Evolutionary conservation across 2,888 invertebrate genomes (phyloP).

Genomic region (Cylloceria caligata): DNA sequence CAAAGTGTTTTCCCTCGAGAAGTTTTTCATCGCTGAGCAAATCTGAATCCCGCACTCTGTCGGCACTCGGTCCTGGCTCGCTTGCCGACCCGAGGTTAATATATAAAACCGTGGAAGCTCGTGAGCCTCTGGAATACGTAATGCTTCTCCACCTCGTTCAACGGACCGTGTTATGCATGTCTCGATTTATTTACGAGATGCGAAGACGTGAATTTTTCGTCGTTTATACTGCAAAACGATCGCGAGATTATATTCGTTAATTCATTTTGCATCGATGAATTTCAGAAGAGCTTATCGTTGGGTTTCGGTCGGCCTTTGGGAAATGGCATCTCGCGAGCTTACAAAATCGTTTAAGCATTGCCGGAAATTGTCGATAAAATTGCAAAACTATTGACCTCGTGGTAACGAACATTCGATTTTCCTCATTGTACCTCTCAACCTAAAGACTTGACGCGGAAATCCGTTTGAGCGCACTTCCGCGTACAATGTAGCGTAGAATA

Average conservation of each 20-base stretch:
- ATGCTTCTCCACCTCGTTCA: conserved; percentile 47
- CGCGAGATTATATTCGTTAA: conserved; percentile 32
- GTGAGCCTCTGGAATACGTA: conserved; percentile 69
- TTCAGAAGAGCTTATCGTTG: background rate
- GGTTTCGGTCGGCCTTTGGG: background rate
- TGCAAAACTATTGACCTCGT: conserved; percentile 6
- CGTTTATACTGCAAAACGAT: conserved; percentile 29
- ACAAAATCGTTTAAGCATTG: background rate
- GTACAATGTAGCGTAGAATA: background rate
- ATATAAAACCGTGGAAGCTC: conserved; percentile 65
- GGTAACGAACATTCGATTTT: background rate
- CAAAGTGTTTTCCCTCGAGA: conserved; percentile 67
- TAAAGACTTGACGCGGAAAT: background rate
- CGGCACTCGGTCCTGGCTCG: conserved; percentile 17
- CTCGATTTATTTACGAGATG: conserved; percentile 27
- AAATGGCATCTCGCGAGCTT: background rate
- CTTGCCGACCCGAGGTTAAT: conserved; percentile 67
- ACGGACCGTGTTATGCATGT: conserved; percentile 8
- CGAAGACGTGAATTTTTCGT: conserved; percentile 18
- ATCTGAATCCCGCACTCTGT: conserved; percentile 66
- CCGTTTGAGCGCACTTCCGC: background rate
- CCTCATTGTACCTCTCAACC: background rate
- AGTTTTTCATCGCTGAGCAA: conserved; percentile 65
- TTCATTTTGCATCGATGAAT: conserved; percentile 10
- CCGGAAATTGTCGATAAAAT: too few species aligned